Percentiles rank a stretch among this genome's conserved stretches.
Conservation (phyloP, 2,888 invertebrate genomes). For the Rhingia rostrata region DNA sequence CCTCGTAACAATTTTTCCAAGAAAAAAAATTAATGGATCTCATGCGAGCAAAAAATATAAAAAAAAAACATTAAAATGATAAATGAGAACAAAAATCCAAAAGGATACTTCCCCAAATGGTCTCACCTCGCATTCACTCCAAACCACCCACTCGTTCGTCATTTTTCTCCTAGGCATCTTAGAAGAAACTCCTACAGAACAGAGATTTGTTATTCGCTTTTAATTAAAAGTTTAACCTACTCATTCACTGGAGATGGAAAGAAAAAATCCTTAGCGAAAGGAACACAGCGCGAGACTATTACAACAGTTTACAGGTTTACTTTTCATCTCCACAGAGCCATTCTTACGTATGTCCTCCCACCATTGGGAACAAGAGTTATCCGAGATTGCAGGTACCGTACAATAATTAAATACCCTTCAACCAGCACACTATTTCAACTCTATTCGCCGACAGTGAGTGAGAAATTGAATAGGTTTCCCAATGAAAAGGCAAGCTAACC, state of each 20-base stretch:
- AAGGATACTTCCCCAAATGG: background rate
- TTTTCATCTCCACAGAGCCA: conserved; percentile 56
- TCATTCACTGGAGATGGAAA: conserved; percentile 38
- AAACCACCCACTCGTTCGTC: conserved; percentile 15
- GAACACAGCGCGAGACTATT: conserved; percentile 25
- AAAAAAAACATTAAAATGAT: conserved; percentile 21
- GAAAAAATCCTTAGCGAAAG: background rate
- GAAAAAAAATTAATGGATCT: conserved; percentile 32
- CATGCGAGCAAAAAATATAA: background rate
- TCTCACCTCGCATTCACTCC: background rate
- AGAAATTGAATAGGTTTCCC: conserved; percentile 69
- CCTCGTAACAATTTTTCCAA: too few relatives aligned
- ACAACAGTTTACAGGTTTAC: conserved; percentile 68
- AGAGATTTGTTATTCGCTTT: conserved; percentile 72
- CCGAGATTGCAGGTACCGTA: conserved; percentile 52
- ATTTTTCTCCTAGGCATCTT: conserved; percentile 47
- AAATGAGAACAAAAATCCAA: conserved; percentile 16
- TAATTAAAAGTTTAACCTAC: conserved; percentile 74
- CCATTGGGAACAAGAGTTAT: conserved; percentile 42
- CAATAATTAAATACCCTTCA: conserved; percentile 70
- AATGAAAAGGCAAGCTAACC: conserved; percentile 61
- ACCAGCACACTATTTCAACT: conserved; percentile 42
- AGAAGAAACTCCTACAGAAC: conserved; percentile 56
- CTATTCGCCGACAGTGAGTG: conserved; percentile 64
- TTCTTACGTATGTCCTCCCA: conserved; percentile 28